A percentile compares a stretch with the other conserved stretches of the same genome.
Evolutionary conservation across 1,140 invertebrate species (phyloP).

Genomic region (Paralvinella palmiformis): DNA sequence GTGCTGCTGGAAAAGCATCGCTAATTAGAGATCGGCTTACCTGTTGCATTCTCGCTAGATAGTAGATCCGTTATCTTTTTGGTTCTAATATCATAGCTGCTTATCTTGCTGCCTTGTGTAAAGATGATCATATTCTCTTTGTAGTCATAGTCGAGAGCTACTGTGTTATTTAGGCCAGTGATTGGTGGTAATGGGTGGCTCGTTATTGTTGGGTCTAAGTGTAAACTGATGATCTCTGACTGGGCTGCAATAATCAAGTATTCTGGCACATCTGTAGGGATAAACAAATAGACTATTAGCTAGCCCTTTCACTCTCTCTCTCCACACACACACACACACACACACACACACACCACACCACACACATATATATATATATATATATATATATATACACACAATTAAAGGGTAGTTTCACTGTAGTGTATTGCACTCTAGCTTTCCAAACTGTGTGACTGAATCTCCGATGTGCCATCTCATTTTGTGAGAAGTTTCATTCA

Average conservation of each 20-base stretch:
- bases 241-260: constrained; percentile 86
- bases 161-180: constrained; percentile 27
- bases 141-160: constrained; percentile 44
- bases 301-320: not conserved
- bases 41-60: not conserved
- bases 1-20: too few relatives aligned
- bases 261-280: constrained; percentile 65
- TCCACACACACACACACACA: too few relatives aligned
- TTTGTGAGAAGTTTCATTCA: not conserved
- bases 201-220: constrained; percentile 72
- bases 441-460: too few relatives aligned
- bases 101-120: constrained; percentile 56
- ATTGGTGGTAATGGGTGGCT: constrained; percentile 74
- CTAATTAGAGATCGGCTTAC: constrained; percentile 3
- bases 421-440: too few relatives aligned
- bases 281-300: not conserved
- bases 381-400: too few relatives aligned
- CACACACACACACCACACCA: too few relatives aligned
- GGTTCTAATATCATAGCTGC: constrained; percentile 23
- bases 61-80: not conserved
- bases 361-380: not conserved
- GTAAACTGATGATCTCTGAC: constrained; percentile 81
- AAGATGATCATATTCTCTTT: constrained; percentile 57
- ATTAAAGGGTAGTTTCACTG: too few relatives aligned
- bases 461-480: not conserved